Percentiles rank a stretch among this genome's conserved stretches.
These are phyloP conservation scores for Ageneiosus marmoratus DNA, from an alignment of 2,113 vertebrate genomes.

Conservation along the genomic window DNA sequence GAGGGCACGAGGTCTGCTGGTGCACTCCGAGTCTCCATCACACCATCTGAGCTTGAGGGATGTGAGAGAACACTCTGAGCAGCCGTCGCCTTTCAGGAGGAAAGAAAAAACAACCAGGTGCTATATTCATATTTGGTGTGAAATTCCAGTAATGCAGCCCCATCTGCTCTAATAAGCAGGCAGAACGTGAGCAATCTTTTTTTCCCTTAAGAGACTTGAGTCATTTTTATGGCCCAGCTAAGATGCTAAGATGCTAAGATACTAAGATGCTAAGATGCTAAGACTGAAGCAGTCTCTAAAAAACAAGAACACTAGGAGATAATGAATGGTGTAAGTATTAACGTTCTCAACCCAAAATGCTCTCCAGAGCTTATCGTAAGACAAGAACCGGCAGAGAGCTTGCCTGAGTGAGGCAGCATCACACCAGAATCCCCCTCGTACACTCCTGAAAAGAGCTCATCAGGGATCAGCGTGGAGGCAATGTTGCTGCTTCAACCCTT, in stretches of 20 bases:
- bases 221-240: not conserved
- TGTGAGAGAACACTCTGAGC: constrained; percentile 63
- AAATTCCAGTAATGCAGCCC: constrained; percentile 62
- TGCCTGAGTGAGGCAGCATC: constrained; percentile 45
- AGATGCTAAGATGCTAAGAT: not conserved
- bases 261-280: not conserved
- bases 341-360: constrained; percentile 23
- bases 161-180: constrained; percentile 68
- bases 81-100: constrained; percentile 47
- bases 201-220: not conserved
- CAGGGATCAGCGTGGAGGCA: constrained; percentile 58
- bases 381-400: constrained; percentile 37
- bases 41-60: constrained; percentile 58
- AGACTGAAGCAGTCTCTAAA: not conserved
- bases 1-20: constrained; percentile 14
- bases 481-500: constrained; percentile 20
- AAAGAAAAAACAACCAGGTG: constrained; percentile 64
- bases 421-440: constrained; percentile 26
- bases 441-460: constrained; percentile 62
- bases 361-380: constrained; percentile 29
- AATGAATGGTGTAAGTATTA: not conserved
- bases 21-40: constrained; percentile 10
- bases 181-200: constrained; percentile 53
- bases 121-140: constrained; percentile 71
- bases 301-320: not conserved